A percentile compares a stretch with the other conserved stretches of the same genome.
Conservation (phyloP, 2,113 vertebrate genomes). For the Pseudopodoces humilis region DNA sequence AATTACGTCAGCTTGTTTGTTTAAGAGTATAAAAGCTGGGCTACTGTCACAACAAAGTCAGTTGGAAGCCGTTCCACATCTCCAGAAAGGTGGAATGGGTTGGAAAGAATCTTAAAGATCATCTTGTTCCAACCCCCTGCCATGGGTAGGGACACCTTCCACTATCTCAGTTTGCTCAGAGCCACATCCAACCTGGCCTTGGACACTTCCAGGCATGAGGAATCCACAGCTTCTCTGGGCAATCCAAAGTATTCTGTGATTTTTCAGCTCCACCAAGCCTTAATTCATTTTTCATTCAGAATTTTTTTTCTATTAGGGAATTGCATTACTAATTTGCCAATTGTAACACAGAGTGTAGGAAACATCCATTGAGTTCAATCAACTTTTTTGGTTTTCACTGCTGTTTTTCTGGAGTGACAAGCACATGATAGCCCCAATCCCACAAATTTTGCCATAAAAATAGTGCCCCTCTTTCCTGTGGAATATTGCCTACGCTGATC, state of each 20-base stretch:
- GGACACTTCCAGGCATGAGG: rapidly evolving
- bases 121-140: not conserved
- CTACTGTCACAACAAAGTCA: not conserved
- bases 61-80: not conserved
- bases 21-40: not conserved
- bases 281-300: not conserved
- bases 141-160: not conserved
- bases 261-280: not conserved
- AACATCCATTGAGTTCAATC: not conserved
- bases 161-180: not conserved
- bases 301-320: not conserved
- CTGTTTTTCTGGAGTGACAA: not conserved
- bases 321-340: not conserved
- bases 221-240: not conserved
- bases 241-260: not conserved
- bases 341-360: not conserved
- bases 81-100: not conserved
- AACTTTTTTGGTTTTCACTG: not conserved
- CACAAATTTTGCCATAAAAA: not conserved
- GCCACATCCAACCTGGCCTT: not conserved
- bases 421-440: not conserved
- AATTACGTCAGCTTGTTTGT: not conserved
- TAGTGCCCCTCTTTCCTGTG: not conserved
- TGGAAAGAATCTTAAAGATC: not conserved
- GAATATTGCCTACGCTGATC: not conserved